Evolutionary conservation across 1,140 invertebrate genomes (phyloP), one percentile per base, ranked within the genome.

Genomic region (Papilio glaucus): DNA sequence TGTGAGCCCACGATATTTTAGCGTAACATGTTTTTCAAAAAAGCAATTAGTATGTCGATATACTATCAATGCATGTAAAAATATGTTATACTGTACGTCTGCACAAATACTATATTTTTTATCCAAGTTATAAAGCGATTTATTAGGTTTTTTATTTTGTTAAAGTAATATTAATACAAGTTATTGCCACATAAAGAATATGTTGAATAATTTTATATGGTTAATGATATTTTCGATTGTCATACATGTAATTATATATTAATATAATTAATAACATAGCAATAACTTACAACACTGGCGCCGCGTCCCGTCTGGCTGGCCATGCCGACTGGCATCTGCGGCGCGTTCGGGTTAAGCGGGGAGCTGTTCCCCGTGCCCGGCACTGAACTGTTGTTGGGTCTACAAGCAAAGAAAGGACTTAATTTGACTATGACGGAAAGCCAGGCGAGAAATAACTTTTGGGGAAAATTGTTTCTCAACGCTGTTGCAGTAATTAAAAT

Each of bases 291-390:
- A 94, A 98, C 97, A 83, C 96, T 97, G 69, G 96, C 96, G 72
- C 97, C 97, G 72, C 97, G 95, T 71, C 97, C 97, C 33, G 97
- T 98, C 87, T 98, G 97, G 72, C 96, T 95, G n/a, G 96, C 96
- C 76, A 96, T 93, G 71, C 90, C 93, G 41, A 88, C 80, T 0
- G 92, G 93, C 21, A 95, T 93, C 78, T 95, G 95, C 1, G 96
- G 96, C 81, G 95, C 96, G 76, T 94, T 94, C 1, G 94, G 89
- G 63, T 88, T 90, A 37, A 92, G 74, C 38, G 93, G 91, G 0
- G 91, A 93, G 71, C 81, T 91, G 77, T 92, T 92, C 8, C 89
- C 88, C 0, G 88, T 92, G 33, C 90, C 89, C 0, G 90, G 89
- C 5, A 89, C 84, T 0, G 90, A 92, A 18, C 90, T 84, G 26